Evolutionary conservation across 2,113 vertebrate genomes (phyloP).

Genomic region (Ariopsis seemanni): DNA sequence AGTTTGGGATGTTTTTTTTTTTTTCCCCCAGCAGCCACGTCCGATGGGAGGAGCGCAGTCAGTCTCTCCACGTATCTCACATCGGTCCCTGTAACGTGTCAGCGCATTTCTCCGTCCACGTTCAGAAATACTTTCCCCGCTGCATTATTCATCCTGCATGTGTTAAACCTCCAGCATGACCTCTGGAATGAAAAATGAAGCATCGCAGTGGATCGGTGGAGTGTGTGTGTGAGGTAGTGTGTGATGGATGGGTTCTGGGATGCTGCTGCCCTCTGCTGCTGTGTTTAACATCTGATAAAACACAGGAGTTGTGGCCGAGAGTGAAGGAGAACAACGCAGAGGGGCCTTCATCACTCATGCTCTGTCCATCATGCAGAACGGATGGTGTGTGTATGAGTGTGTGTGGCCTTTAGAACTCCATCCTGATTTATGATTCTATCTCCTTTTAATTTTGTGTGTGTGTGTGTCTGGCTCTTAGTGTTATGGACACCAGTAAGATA

Average conservation of each 20-base stretch:
- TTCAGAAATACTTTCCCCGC: neutral
- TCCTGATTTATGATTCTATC: no score
- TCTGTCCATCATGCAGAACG: neutral
- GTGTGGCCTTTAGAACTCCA: neutral
- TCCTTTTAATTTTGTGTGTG: no score
- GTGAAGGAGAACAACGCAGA: neutral
- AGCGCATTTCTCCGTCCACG: neutral
- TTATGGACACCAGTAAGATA: neutral
- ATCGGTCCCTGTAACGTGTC: neutral
- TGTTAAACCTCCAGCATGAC: neutral
- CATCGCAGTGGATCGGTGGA: neutral
- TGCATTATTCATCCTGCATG: constrained; percentile 12
- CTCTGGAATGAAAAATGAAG: constrained; percentile 14
- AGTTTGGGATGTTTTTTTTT: constrained; percentile 13
- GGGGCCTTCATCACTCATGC: neutral
- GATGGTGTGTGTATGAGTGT: neutral
- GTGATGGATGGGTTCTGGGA: constrained; percentile 5
- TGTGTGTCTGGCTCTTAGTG: neutral
- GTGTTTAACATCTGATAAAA: neutral
- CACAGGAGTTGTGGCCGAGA: neutral
- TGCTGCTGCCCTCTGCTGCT: constrained; percentile 42
- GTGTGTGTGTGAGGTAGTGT: constrained; percentile 7
- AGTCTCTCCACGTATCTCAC: neutral
- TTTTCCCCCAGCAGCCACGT: constrained; percentile 3
- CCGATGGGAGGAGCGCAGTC: constrained; percentile 8